Evolutionary conservation across 2,888 invertebrate species (phyloP).

Genomic region (Eurois occulta): DNA sequence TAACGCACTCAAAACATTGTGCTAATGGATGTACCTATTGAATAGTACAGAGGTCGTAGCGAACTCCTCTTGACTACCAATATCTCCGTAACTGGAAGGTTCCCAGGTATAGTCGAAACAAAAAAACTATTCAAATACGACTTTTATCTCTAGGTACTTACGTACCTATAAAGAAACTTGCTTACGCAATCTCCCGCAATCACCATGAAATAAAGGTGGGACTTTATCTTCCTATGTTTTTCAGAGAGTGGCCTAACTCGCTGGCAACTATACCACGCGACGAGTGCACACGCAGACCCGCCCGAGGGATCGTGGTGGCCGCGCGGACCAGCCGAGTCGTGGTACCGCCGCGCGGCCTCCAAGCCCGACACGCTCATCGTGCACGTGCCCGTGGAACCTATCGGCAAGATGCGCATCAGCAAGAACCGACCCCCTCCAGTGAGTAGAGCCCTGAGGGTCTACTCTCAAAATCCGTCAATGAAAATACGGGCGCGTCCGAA

Average conservation of each 20-base stretch:
- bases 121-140: not conserved
- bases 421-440: slow-evolving; percentile 77
- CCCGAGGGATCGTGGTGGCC: slow-evolving; percentile 81
- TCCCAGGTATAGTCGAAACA: not conserved
- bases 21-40: not conserved
- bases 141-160: not conserved
- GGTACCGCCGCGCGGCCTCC: slow-evolving; percentile 83
- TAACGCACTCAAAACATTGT: not conserved
- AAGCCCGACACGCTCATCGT: slow-evolving; percentile 76
- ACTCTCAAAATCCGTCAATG: not conserved
- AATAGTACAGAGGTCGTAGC: not conserved
- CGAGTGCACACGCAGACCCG: slow-evolving; percentile 78
- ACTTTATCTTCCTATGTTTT: not conserved
- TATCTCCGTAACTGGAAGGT: not conserved
- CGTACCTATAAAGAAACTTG: not conserved
- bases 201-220: not conserved
- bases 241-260: slow-evolving; percentile 86
- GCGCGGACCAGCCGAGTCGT: slow-evolving; percentile 80
- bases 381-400: slow-evolving; percentile 82
- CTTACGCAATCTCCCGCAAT: not conserved
- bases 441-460: slow-evolving; percentile 47
- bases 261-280: slow-evolving; percentile 85
- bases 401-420: slow-evolving; percentile 76
- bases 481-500: not conserved
- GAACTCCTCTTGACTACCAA: not conserved